These are phyloP conservation scores for Poeciliopsis gracilis DNA, from an alignment of 2,797 vertebrate species.

Conservation along the genomic window DNA sequence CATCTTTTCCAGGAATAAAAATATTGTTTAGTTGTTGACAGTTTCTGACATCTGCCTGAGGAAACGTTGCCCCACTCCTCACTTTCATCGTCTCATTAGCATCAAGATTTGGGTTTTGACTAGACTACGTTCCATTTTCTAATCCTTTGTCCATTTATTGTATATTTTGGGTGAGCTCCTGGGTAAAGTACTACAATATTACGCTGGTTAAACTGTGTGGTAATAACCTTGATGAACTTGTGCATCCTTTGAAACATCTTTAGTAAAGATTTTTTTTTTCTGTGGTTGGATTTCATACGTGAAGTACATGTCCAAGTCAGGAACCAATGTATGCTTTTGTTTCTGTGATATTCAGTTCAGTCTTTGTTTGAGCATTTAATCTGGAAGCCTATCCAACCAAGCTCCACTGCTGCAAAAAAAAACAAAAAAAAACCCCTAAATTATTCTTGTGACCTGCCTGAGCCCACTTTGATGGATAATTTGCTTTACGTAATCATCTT, in stretches of 20 bases:
- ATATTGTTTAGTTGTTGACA: not conserved
- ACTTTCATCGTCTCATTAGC: not conserved
- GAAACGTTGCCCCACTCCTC: not conserved
- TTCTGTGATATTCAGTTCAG: slow-evolving; percentile 20
- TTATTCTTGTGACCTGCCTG: slow-evolving; percentile 57
- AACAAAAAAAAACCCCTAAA: not conserved
- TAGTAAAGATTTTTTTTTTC: not conserved
- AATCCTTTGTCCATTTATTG: not conserved
- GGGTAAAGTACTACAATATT: not conserved
- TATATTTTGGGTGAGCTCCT: too few relatives aligned
- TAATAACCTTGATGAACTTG: not conserved
- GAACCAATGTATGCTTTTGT: not conserved
- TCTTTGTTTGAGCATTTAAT: slow-evolving; percentile 40
- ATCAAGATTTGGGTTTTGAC: not conserved
- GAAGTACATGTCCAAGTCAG: slow-evolving; percentile 10
- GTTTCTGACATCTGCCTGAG: not conserved
- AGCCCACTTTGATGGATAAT: slow-evolving; percentile 65
- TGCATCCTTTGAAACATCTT: not conserved
- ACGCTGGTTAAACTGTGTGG: not conserved
- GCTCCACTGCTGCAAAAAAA: slow-evolving; percentile 23
- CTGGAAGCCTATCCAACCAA: slow-evolving; percentile 35
- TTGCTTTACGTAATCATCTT: slow-evolving; percentile 70
- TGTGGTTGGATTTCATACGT: slow-evolving; percentile 11
- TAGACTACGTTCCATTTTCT: not conserved
- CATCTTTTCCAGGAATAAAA: not conserved